Percentiles rank a stretch among this genome's conserved stretches.
These are phyloP conservation scores for Mnemiopsis leidyi DNA, from an alignment of 37 sponge, comb jelly and placozoan genomes.

Conservation along the genomic window DNA sequence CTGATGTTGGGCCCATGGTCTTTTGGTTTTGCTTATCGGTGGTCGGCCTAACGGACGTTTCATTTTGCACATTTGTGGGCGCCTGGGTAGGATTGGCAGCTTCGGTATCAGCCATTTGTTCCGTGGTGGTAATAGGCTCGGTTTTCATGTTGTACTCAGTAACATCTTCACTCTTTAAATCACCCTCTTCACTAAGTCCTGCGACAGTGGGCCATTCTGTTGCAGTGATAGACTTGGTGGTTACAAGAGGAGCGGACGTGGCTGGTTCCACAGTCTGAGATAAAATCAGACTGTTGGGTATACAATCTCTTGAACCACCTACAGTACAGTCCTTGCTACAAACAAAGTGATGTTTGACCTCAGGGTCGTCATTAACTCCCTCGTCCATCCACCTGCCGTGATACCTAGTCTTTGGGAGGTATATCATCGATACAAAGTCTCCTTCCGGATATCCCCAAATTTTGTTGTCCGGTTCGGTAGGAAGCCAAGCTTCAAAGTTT, in stretches of 20 bases:
- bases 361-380: too few species aligned
- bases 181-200: background rate
- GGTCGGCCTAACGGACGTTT: too few species aligned
- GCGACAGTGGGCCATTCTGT: background rate
- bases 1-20: background rate
- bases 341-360: background rate
- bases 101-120: background rate
- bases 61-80: too few species aligned
- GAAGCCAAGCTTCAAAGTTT: background rate
- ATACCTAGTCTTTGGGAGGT: background rate
- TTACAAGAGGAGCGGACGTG: background rate
- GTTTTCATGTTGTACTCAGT: background rate
- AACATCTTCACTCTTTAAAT: background rate
- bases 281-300: background rate
- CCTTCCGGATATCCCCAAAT: background rate
- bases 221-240: background rate
- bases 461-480: background rate
- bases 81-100: background rate
- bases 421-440: background rate
- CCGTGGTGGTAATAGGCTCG: background rate
- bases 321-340: background rate
- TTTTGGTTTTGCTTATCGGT: too few species aligned
- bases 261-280: background rate
- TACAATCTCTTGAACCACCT: background rate
- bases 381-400: background rate